Evolutionary conservation across 2,888 invertebrate species (phyloP).

Genomic region (Folsomia manolachei): DNA sequence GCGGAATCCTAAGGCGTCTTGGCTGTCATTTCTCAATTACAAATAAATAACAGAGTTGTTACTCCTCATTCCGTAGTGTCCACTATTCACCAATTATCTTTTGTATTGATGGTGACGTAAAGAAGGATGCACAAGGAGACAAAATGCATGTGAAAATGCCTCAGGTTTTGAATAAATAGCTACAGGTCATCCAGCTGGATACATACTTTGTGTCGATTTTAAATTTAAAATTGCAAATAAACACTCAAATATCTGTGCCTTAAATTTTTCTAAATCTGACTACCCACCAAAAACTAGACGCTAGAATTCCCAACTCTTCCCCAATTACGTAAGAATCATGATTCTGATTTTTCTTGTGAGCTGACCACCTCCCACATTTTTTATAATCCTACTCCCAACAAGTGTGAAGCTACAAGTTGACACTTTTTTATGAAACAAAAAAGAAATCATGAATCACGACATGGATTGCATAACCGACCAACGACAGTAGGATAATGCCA

Average conservation of each 20-base stretch:
- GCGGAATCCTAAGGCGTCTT: neutral
- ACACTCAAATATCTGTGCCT: too few relatives aligned
- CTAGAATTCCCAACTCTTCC: too few relatives aligned
- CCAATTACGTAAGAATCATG: too few relatives aligned
- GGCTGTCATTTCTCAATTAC: slow-evolving; percentile 7
- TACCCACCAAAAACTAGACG: too few relatives aligned
- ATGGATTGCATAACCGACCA: neutral
- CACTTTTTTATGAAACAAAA: neutral
- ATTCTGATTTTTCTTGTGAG: too few relatives aligned
- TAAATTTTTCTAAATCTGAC: too few relatives aligned
- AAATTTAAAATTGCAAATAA: too few relatives aligned
- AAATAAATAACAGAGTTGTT: slow-evolving; percentile 3
- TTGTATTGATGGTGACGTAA: neutral
- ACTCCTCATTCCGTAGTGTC: neutral
- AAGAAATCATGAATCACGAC: slow-evolving; percentile 3
- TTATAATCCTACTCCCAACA: too few relatives aligned
- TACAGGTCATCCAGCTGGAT: too few relatives aligned
- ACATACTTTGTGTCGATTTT: neutral
- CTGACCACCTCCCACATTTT: too few relatives aligned
- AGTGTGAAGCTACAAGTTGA: slow-evolving; percentile 2
- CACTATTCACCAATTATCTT: neutral
- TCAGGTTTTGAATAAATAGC: neutral
- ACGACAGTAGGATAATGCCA: too few relatives aligned
- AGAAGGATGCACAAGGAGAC: too few relatives aligned
- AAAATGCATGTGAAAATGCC: neutral